Evolutionary conservation across 1,140 invertebrate species (phyloP).

Genomic region (Saccostrea echinata): DNA sequence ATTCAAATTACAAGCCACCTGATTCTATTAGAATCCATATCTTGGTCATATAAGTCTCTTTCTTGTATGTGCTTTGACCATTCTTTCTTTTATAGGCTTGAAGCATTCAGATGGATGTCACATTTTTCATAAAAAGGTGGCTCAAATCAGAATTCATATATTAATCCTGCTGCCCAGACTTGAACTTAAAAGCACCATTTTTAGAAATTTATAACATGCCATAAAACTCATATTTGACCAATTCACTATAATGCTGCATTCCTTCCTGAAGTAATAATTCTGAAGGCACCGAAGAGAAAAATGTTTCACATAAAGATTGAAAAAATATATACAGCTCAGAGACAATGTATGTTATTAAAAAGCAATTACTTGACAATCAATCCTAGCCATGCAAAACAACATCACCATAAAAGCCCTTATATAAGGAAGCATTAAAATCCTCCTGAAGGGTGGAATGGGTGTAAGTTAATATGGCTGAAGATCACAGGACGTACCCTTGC

Average conservation of each 20-base stretch:
- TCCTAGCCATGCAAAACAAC: not conserved
- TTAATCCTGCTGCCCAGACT: not conserved
- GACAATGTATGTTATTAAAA: constrained; percentile 25
- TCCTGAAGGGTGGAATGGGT: not conserved
- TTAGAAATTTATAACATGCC: constrained; percentile 15
- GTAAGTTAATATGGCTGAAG: constrained; percentile 23
- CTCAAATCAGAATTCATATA: constrained; percentile 26
- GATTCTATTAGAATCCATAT: not conserved
- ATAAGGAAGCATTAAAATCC: not conserved
- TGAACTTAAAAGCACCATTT: constrained; percentile 9
- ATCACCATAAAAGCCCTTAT: not conserved
- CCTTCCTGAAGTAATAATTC: not conserved
- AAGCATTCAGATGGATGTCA: not conserved
- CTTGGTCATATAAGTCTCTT: not conserved
- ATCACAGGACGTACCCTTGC: not conserved
- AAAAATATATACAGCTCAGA: not conserved
- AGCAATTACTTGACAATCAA: constrained; percentile 17
- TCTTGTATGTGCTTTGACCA: too few species aligned
- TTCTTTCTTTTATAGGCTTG: not conserved
- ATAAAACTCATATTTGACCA: not conserved
- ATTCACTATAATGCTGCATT: constrained; percentile 5
- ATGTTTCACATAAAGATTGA: not conserved
- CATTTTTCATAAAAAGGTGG: not conserved
- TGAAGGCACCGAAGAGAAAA: not conserved
- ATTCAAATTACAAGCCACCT: constrained; percentile 32